A percentile compares a stretch with the other conserved stretches of the same genome.
phyloP scores from a whole-genome alignment of 2,113 vertebrate genomes.

The Lepus timidus region DNA sequence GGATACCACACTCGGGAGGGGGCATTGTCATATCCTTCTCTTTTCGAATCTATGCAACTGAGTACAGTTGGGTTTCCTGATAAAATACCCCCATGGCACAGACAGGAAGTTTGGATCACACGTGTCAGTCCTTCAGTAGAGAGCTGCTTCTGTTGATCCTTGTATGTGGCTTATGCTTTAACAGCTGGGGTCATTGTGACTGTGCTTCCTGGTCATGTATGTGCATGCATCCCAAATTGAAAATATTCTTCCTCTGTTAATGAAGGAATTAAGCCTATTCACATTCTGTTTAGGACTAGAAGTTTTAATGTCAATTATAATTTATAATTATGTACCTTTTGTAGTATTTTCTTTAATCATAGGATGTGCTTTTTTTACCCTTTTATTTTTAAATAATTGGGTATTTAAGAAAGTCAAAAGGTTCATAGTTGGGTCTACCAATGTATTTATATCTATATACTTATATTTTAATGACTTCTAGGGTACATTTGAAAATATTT shows the following conservation, averaged over 20 bases:
- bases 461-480: background rate
- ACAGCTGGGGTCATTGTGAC: background rate
- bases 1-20: background rate
- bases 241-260: background rate
- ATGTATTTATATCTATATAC: background rate
- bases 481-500: too few relatives aligned
- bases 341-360: background rate
- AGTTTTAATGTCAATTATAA: background rate
- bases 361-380: background rate
- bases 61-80: background rate
- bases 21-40: background rate
- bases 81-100: background rate
- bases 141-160: background rate
- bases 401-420: background rate
- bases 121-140: background rate
- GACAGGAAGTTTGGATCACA: background rate
- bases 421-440: background rate
- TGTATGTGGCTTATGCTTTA: background rate
- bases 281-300: background rate
- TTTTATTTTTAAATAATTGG: background rate
- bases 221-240: background rate
- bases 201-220: background rate
- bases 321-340: conserved; percentile 15
- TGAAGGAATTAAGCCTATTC: background rate
- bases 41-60: background rate